Evolutionary conservation across 92 coral and sea anemone genomes (phyloP).

Genomic region (Actinernus sp.): DNA sequence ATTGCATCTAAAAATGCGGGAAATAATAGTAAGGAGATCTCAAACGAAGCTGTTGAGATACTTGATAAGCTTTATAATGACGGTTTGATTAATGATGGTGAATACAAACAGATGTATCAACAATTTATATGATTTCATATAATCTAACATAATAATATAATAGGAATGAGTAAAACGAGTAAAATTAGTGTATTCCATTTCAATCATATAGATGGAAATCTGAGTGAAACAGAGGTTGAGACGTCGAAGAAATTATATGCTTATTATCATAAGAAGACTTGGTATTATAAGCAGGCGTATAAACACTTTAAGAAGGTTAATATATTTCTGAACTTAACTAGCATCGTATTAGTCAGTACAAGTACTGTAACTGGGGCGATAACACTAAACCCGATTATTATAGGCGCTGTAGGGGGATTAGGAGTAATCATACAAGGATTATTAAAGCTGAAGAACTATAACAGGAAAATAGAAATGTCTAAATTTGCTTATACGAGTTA

Average conservation of each 20-base stretch:
- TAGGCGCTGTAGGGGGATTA: slow-evolving; percentile 8
- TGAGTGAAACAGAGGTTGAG: too few relatives aligned
- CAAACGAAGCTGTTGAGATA: too few relatives aligned
- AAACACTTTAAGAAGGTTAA: slow-evolving; percentile 8
- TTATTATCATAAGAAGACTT: slow-evolving; percentile 5
- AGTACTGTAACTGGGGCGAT: slow-evolving; percentile 5
- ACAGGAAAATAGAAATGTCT: slow-evolving; percentile 20
- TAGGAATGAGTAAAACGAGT: too few relatives aligned
- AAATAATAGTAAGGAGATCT: too few relatives aligned
- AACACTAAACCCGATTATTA: slow-evolving; percentile 21
- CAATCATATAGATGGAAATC: too few relatives aligned
- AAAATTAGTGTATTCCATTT: too few relatives aligned
- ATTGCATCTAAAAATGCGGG: too few relatives aligned
- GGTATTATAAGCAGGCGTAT: slow-evolving; percentile 11
- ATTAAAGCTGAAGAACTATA: background rate
- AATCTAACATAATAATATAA: too few relatives aligned
- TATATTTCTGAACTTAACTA: background rate
- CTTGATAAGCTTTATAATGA: too few relatives aligned
- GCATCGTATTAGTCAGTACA: background rate
- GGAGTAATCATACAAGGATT: slow-evolving; percentile 17
- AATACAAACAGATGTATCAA: too few relatives aligned
- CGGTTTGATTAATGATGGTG: too few relatives aligned
- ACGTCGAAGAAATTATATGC: background rate
- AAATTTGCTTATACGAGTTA: slow-evolving; percentile 8
- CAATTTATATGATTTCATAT: too few relatives aligned